Evolutionary conservation across 2,888 invertebrate species (phyloP).

Genomic region (Hylaea fasciaria): DNA sequence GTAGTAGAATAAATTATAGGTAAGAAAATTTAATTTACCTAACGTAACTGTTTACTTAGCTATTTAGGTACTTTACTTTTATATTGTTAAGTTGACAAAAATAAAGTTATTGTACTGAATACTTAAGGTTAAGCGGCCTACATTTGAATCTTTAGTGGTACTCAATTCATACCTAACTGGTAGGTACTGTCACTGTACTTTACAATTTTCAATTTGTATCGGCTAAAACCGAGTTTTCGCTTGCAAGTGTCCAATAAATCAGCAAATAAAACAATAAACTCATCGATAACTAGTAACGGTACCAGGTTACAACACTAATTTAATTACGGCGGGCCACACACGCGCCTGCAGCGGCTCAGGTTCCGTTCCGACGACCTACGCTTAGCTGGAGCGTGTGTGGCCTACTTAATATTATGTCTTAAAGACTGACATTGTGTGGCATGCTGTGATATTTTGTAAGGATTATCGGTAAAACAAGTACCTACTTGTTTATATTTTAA

Average conservation of each 20-base stretch:
- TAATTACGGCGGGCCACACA: constrained; percentile 38
- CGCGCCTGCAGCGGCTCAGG: constrained; percentile 31
- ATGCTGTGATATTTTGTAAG: constrained; percentile 3
- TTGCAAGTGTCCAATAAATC: constrained; percentile 19
- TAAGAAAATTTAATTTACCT: too few species aligned
- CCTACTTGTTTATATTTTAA: too few species aligned
- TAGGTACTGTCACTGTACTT: not conserved
- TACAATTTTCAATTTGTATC: not conserved
- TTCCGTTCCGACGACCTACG: constrained; percentile 32
- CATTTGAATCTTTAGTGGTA: not conserved
- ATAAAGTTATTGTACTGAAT: too few species aligned
- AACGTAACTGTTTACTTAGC: too few species aligned
- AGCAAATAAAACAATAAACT: constrained; percentile 30
- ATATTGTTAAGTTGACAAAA: too few species aligned
- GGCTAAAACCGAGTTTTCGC: not conserved
- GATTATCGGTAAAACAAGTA: not conserved
- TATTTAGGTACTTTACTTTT: too few species aligned
- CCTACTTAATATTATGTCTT: constrained; percentile 30
- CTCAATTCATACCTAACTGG: not conserved
- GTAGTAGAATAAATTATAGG: too few species aligned
- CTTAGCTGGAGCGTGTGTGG: constrained; percentile 34
- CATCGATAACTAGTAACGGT: constrained; percentile 31
- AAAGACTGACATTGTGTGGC: constrained; percentile 12
- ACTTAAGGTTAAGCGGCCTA: too few species aligned
- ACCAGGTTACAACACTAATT: constrained; percentile 32